Percentiles rank a stretch among this genome's conserved stretches.
These are phyloP conservation scores for Dynastes tityus DNA, from an alignment of 2,888 invertebrate genomes.

Conservation along the genomic window DNA sequence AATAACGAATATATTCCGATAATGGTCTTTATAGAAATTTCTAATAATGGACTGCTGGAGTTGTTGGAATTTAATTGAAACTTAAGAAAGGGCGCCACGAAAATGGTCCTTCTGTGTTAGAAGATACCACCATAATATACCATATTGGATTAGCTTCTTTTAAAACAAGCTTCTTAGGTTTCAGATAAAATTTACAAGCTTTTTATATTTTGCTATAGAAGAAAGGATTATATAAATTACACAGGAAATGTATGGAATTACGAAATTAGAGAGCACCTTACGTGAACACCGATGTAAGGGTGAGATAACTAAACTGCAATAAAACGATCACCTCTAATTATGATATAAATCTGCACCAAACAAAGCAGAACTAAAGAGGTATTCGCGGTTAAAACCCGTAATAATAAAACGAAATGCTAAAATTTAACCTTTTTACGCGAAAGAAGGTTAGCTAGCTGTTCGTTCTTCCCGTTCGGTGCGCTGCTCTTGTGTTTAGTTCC, in stretches of 20 bases:
- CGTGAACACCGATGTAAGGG: constrained; percentile 1
- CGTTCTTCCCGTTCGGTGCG: constrained; percentile 1
- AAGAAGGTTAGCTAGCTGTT: constrained; percentile 15
- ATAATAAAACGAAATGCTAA: constrained; percentile 54
- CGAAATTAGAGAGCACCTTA: background rate
- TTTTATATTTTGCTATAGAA: background rate
- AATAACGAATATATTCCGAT: too few species aligned
- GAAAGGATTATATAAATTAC: constrained; percentile 5
- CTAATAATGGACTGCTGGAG: too few species aligned
- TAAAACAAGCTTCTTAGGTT: too few species aligned
- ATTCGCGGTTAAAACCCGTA: constrained; percentile 40
- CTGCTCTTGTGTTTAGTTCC: constrained; percentile 27
- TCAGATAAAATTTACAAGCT: background rate
- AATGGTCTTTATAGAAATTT: too few species aligned
- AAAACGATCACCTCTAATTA: constrained; percentile 52
- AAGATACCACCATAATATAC: too few species aligned
- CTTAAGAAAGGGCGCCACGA: too few species aligned
- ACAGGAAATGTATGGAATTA: constrained; percentile 10
- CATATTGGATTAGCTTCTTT: too few species aligned
- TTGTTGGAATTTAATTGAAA: too few species aligned
- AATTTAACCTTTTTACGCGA: constrained; percentile 55
- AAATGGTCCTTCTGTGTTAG: too few species aligned
- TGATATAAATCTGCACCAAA: constrained; percentile 54
- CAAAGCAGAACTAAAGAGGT: constrained; percentile 47
- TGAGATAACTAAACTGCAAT: constrained; percentile 45